Evolutionary conservation across 2,888 invertebrate species (phyloP).

Genomic region (Globia sparganii): DNA sequence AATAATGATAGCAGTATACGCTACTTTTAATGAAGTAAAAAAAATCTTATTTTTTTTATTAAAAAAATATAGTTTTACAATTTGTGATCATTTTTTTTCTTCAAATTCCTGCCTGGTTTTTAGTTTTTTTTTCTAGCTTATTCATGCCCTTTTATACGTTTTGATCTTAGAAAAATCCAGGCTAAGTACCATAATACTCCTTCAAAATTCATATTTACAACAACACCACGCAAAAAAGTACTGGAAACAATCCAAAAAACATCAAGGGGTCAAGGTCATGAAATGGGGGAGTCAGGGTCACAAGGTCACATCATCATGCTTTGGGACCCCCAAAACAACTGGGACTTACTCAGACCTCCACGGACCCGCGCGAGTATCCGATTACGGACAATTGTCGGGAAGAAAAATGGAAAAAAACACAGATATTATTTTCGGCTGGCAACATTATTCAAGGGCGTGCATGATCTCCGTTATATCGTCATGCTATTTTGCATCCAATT

Average conservation of each 20-base stretch:
- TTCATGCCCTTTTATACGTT: background rate
- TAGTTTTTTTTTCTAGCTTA: background rate
- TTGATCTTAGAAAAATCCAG: background rate
- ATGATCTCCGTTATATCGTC: slow-evolving; percentile 62
- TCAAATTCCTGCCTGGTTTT: background rate
- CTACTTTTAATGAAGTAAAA: background rate
- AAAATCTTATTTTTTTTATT: background rate
- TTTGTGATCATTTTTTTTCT: background rate
- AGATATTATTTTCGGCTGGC: slow-evolving; percentile 84
- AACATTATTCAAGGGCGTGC: slow-evolving; percentile 69
- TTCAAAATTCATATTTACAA: slow-evolving; percentile 54
- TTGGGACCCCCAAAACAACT: slow-evolving; percentile 68
- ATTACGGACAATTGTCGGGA: slow-evolving; percentile 88
- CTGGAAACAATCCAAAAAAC: slow-evolving; percentile 59
- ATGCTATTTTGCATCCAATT: slow-evolving; percentile 63
- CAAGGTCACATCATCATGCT: slow-evolving; percentile 75
- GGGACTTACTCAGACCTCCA: slow-evolving; percentile 90
- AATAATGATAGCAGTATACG: slow-evolving; percentile 28
- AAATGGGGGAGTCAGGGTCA: slow-evolving; percentile 56
- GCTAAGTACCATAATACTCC: background rate
- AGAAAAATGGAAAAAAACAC: slow-evolving; percentile 81
- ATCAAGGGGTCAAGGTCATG: slow-evolving; percentile 57
- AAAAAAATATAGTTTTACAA: background rate
- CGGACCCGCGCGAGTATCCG: slow-evolving; percentile 88
- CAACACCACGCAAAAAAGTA: slow-evolving; percentile 60